Evolutionary conservation across 2,797 vertebrate genomes (phyloP), one percentile per base, ranked within the genome.

Genomic region (Gila robusta): DNA sequence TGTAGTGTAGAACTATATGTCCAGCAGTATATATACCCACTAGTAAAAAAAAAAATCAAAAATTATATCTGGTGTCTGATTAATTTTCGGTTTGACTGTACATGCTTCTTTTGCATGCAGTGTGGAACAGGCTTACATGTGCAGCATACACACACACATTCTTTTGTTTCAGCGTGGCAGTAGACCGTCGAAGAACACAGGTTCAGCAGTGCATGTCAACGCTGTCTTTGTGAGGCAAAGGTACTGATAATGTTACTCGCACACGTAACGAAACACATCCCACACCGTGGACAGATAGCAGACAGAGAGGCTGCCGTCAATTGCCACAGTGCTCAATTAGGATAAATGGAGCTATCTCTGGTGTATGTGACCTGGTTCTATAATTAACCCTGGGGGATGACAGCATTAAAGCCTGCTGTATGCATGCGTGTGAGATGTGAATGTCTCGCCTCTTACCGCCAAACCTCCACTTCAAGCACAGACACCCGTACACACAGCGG

Each of bases 371-470:
- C 93, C 93, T 82, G 67, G 59, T 80, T 88, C 86, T 92, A 93
- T 95, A 95, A 94, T 94, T 96, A 94, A 94, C 92, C 87, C 86
- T 83, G 88, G 47, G 89, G 89, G 90, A 93, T 92, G 93, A 94
- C 94, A 90, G 93, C 93, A 92, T 88, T 87, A 87, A 84, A 82
- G 79, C 79, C 41, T 77, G 23, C 54, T 83, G 52, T 69, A 64
- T 74, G 70, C 59, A 82, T 87, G 69, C 69, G 71, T 85, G 79
- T 49, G 86, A 41, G 86, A 73, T 74, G 88, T 76, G 78, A 73
- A 77, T 90, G 81, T 82, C 79, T 87, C 35, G 44, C 78, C 78
- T 74, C 54, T 81, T 47, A 78, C n/a, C 3, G 66, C 70, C 67
- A 80, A 32, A 59, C 32, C 47, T 52, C 49, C 56, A 49, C 79